Evolutionary conservation across 2,888 invertebrate genomes (phyloP).

Genomic region (Diaprepes abbreviatus): DNA sequence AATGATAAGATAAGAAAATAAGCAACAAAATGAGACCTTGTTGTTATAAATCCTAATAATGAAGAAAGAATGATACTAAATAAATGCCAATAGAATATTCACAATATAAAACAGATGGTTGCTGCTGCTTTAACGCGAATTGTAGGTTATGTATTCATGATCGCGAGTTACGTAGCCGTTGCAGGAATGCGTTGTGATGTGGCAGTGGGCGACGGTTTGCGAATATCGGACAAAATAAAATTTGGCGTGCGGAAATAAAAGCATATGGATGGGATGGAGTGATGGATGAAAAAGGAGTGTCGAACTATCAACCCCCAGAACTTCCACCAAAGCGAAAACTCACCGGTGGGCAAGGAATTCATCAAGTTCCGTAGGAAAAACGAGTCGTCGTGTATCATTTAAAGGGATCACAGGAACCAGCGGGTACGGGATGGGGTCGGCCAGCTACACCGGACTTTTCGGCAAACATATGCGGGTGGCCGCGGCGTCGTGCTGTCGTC

Average conservation of each 20-base stretch:
- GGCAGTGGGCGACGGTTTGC: constrained; percentile 37
- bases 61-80: constrained; percentile 1
- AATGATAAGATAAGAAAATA: constrained; percentile 9
- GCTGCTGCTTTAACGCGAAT: constrained; percentile 19
- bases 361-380: constrained; percentile 64
- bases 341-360: constrained; percentile 64
- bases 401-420: constrained; percentile 48
- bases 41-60: neutral
- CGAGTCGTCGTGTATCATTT: constrained; percentile 64
- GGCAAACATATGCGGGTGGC: constrained; percentile 44
- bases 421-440: constrained; percentile 23
- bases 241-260: constrained; percentile 13
- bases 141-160: constrained; percentile 35
- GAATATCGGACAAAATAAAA: constrained; percentile 20
- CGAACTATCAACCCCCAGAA: constrained; percentile 20
- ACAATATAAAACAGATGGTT: constrained; percentile 11
- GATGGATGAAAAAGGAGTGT: constrained; percentile 22
- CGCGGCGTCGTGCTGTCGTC: constrained; percentile 39
- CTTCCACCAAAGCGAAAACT: constrained; percentile 55
- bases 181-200: constrained; percentile 48
- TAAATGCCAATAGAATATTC: neutral
- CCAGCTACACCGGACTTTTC: constrained; percentile 31
- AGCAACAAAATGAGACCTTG: neutral
- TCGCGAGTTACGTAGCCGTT: constrained; percentile 42
- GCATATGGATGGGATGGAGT: constrained; percentile 26